Evolutionary conservation across 2,888 invertebrate species (phyloP).

Genomic region (Chalcis sispes): DNA sequence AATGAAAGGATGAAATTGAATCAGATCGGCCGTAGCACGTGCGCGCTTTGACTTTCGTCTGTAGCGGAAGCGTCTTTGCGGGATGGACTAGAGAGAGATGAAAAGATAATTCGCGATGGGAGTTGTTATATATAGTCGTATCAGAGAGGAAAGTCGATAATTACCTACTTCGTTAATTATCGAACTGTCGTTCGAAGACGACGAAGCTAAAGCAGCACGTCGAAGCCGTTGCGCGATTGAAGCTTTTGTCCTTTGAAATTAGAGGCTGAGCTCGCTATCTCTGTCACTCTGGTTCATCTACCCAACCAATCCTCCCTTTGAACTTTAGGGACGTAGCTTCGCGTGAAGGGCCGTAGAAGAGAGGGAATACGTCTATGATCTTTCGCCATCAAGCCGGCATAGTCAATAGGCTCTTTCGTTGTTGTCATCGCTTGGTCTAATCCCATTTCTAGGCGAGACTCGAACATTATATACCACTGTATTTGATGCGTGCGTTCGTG

Average conservation of each 20-base stretch:
- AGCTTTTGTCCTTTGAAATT: constrained; percentile 48
- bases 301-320: constrained; percentile 35
- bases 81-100: not conserved
- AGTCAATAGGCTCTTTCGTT: not conserved
- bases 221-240: constrained; percentile 19
- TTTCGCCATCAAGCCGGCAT: not conserved
- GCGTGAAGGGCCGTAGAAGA: not conserved
- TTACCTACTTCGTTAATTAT: constrained; percentile 56
- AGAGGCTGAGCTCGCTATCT: constrained; percentile 12
- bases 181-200: constrained; percentile 31
- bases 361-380: not conserved
- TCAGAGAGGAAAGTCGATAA: constrained; percentile 35
- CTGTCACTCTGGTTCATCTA: too few species aligned
- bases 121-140: not conserved
- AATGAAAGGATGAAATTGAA: constrained; percentile 43
- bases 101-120: not conserved
- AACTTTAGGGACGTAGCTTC: constrained; percentile 25
- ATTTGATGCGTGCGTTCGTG: too few species aligned
- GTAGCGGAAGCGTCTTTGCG: not conserved
- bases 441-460: too few species aligned
- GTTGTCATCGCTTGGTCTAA: too few species aligned
- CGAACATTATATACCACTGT: too few species aligned
- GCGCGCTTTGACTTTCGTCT: constrained; percentile 18
- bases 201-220: not conserved
- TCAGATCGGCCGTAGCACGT: constrained; percentile 30